phyloP scores from a whole-genome alignment of 2,888 invertebrate genomes.

The Oligia strigilis region DNA sequence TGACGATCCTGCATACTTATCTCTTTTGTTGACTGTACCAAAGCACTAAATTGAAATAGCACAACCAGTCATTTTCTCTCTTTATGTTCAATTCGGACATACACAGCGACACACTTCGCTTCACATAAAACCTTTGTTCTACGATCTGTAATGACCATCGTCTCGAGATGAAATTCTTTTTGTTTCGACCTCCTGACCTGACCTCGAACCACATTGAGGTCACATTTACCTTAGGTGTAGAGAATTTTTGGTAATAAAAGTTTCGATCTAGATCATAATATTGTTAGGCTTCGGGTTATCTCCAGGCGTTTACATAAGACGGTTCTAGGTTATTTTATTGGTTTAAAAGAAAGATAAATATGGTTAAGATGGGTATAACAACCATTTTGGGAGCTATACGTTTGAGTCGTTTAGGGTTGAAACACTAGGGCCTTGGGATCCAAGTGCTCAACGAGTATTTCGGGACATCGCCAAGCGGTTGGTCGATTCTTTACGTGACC shows the following conservation, averaged over 20 bases:
- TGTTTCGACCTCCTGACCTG: slow-evolving; percentile 27
- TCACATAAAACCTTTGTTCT: background rate
- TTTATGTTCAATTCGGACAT: background rate
- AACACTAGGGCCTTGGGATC: too few relatives aligned
- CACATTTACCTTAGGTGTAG: slow-evolving; percentile 17
- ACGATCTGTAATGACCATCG: background rate
- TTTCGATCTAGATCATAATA: slow-evolving; percentile 15
- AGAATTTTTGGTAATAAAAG: background rate
- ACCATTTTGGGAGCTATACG: too few relatives aligned
- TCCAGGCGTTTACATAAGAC: background rate
- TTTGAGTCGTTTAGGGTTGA: too few relatives aligned
- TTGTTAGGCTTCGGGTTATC: background rate
- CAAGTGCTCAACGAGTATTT: too few relatives aligned
- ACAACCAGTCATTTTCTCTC: too few relatives aligned
- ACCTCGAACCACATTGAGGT: slow-evolving; percentile 13
- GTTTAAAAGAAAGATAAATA: background rate
- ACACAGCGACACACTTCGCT: background rate
- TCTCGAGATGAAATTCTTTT: slow-evolving; percentile 33
- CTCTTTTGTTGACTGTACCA: too few relatives aligned
- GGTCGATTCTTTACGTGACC: too few relatives aligned
- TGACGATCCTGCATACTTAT: too few relatives aligned
- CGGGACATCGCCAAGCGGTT: too few relatives aligned
- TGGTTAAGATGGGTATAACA: too few relatives aligned
- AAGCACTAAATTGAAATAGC: too few relatives aligned
- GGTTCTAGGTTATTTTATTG: background rate